phyloP scores from a whole-genome alignment of 1,140 invertebrate species.

The Polyergus mexicanus region DNA sequence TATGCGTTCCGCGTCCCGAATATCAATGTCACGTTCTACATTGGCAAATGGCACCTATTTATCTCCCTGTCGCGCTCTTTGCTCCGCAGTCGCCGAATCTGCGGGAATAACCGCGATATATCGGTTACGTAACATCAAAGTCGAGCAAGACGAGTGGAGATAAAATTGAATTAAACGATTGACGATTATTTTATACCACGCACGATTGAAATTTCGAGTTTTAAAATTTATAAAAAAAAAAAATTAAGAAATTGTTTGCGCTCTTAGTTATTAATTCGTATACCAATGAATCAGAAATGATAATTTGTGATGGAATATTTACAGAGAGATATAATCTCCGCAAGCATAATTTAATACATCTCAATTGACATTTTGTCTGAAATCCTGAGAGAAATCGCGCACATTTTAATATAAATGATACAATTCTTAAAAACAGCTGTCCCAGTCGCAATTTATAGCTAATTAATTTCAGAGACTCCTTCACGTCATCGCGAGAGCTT shows the following conservation, averaged over 20 bases:
- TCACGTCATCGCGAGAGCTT: neutral
- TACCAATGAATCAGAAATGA: neutral
- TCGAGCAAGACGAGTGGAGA: neutral
- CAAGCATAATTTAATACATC: neutral
- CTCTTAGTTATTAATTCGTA: neutral
- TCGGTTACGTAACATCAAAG: conserved; percentile 1
- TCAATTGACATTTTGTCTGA: neutral
- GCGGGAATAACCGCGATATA: neutral
- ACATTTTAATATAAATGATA: neutral
- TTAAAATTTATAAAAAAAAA: no score
- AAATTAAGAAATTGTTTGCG: neutral
- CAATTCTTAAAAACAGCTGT: conserved; percentile 1
- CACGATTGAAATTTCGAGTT: neutral
- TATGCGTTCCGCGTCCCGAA: conserved; percentile 23
- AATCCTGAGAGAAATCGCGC: neutral
- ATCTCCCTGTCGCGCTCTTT: neutral
- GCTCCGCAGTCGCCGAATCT: neutral
- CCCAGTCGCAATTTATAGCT: neutral
- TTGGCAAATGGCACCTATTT: conserved; percentile 36
- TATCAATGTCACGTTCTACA: conserved; percentile 52
- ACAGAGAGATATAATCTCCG: neutral
- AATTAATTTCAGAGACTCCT: neutral
- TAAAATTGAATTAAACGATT: neutral
- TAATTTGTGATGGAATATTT: neutral
- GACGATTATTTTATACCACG: neutral